These are phyloP conservation scores for Saccopteryx leptura DNA, from an alignment of 2,113 vertebrate species.

Conservation along the genomic window DNA sequence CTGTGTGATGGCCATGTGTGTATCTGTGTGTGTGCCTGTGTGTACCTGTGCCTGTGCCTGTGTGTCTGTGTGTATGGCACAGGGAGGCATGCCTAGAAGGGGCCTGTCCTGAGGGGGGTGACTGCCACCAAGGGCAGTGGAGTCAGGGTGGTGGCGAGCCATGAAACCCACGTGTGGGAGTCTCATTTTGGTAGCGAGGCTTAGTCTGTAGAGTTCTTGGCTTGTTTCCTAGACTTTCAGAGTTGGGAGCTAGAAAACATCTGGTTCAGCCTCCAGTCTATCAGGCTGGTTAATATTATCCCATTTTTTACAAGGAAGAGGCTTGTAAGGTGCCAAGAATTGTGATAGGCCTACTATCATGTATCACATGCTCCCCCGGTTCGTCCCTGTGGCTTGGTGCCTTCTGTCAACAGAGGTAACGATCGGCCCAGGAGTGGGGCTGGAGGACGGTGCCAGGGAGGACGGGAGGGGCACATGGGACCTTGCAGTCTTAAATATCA, in stretches of 20 bases:
- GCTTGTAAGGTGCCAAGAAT: not conserved
- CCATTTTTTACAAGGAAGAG: not conserved
- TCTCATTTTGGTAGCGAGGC: not conserved
- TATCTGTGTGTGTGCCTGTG: not conserved
- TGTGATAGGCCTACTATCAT: not conserved
- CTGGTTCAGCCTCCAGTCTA: conserved; percentile 31
- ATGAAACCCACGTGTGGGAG: not conserved
- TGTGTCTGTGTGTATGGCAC: not conserved
- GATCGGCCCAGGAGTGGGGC: not conserved
- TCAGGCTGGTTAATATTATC: not conserved
- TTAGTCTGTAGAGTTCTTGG: not conserved
- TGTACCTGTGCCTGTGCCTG: not conserved
- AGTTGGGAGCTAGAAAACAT: conserved; percentile 11
- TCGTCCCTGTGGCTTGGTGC: not conserved
- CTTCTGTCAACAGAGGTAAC: conserved; percentile 1
- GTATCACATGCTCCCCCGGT: not conserved
- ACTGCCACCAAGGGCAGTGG: not conserved
- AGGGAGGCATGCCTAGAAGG: not conserved
- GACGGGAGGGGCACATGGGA: not conserved
- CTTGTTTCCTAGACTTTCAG: not conserved
- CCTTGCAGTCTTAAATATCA: not conserved
- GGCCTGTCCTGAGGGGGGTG: not conserved
- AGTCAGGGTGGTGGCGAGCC: not conserved
- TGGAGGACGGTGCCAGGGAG: not conserved
- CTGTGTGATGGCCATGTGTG: not conserved